Evolutionary conservation across 2,888 invertebrate genomes (phyloP).

Genomic region (Cremastinae sp.): DNA sequence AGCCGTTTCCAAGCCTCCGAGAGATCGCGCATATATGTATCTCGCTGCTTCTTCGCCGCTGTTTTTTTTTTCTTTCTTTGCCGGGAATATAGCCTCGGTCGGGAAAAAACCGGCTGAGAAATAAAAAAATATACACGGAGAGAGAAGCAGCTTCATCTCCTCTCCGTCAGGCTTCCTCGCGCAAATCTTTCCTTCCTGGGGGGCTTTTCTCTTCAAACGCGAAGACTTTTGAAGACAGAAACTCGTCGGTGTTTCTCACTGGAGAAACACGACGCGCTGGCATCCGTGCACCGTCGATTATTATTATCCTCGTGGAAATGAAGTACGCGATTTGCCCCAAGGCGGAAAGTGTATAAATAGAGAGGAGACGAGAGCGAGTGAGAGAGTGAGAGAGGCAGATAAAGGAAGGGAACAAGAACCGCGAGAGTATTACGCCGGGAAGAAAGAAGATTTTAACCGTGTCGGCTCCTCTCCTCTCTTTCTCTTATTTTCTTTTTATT

Average conservation of each 20-base stretch:
- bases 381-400: constrained; percentile 18
- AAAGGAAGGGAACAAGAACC: constrained; percentile 16
- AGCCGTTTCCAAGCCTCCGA: constrained; percentile 3
- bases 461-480: constrained; percentile 33
- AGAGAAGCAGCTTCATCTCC: constrained; percentile 18
- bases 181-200: constrained; percentile 27
- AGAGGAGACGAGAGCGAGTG: constrained; percentile 5
- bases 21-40: background rate
- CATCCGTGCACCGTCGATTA: constrained; percentile 41
- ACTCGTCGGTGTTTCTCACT: constrained; percentile 15
- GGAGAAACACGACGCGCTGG: constrained; percentile 26
- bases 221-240: background rate
- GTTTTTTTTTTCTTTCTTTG: background rate
- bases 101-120: background rate
- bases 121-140: background rate
- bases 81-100: background rate
- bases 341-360: constrained; percentile 42
- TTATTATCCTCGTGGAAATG: constrained; percentile 56
- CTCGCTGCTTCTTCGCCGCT: too few relatives aligned
- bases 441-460: constrained; percentile 50
- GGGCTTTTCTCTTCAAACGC: constrained; percentile 18
- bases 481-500: constrained; percentile 28
- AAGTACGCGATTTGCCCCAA: constrained; percentile 57
- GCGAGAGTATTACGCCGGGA: constrained; percentile 31
- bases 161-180: background rate